Conservation (phyloP, 2,113 vertebrate species). For the Callipepla californica region DNA sequence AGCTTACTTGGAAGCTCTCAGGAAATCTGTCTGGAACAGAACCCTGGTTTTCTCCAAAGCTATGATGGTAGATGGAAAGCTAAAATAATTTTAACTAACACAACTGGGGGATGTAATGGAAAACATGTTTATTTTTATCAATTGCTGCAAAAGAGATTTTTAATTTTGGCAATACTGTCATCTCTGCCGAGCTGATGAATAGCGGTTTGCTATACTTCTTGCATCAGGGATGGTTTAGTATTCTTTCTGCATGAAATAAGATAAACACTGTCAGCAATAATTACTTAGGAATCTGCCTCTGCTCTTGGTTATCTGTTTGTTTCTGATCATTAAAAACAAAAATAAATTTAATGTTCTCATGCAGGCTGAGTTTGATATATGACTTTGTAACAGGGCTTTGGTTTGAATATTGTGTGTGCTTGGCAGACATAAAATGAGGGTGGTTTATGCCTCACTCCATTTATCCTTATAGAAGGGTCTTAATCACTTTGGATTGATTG, state of each 20-base stretch:
- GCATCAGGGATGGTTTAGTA: not conserved
- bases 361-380: not conserved
- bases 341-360: not conserved
- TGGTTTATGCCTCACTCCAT: rapidly evolving
- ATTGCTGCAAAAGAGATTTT: not conserved
- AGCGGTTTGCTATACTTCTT: constrained; percentile 1
- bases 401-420: not conserved
- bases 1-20: not conserved
- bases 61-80: not conserved
- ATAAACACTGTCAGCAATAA: not conserved
- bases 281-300: constrained; percentile 20
- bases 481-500: not conserved
- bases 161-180: not conserved
- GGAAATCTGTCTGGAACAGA: not conserved
- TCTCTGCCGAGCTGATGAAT: not conserved
- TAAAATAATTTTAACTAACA: not conserved
- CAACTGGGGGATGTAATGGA: not conserved
- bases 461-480: not conserved
- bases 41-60: not conserved
- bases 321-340: constrained; percentile 18
- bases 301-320: not conserved
- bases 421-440: not conserved
- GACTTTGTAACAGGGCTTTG: not conserved
- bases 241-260: not conserved
- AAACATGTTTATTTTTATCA: not conserved